phyloP scores from a whole-genome alignment of 2,113 vertebrate genomes.

The Sinocyclocheilus maitianheensis region DNA sequence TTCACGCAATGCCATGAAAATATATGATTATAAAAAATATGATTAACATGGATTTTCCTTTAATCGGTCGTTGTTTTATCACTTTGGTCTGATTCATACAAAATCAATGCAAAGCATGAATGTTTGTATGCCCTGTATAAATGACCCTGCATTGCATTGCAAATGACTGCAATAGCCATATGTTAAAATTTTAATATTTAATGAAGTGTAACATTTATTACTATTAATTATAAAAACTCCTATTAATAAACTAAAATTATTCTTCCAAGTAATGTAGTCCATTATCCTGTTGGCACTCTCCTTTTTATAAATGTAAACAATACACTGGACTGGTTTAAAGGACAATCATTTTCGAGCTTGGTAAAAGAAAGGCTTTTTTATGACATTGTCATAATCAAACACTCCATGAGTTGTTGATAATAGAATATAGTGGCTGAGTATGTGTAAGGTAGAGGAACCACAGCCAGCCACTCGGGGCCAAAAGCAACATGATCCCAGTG shows the following conservation, averaged over 20 bases:
- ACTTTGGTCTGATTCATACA: too few species aligned
- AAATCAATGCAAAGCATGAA: neutral
- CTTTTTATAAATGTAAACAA: neutral
- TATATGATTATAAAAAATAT: neutral
- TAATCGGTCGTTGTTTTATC: neutral
- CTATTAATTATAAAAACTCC: neutral
- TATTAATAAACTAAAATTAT: neutral
- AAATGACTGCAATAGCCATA: neutral
- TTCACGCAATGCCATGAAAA: neutral
- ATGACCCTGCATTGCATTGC: too few species aligned
- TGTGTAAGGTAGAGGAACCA: conserved; percentile 44
- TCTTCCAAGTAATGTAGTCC: neutral
- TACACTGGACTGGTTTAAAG: neutral
- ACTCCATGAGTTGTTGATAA: conserved; percentile 52
- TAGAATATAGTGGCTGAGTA: conserved; percentile 31
- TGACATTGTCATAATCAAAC: conserved; percentile 47
- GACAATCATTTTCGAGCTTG: neutral
- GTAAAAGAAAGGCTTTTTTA: neutral
- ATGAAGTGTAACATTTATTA: neutral
- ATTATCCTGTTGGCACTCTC: neutral
- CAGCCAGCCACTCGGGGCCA: conserved; percentile 50
- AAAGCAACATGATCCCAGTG: conserved; percentile 57
- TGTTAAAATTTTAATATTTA: neutral
- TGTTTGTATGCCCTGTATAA: too few species aligned
- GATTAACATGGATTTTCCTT: neutral